Percentiles rank a stretch among this genome's conserved stretches.
Evolutionary conservation across 2,797 vertebrate species (phyloP).

Genomic region (Hyperoplus lanceolatus): DNA sequence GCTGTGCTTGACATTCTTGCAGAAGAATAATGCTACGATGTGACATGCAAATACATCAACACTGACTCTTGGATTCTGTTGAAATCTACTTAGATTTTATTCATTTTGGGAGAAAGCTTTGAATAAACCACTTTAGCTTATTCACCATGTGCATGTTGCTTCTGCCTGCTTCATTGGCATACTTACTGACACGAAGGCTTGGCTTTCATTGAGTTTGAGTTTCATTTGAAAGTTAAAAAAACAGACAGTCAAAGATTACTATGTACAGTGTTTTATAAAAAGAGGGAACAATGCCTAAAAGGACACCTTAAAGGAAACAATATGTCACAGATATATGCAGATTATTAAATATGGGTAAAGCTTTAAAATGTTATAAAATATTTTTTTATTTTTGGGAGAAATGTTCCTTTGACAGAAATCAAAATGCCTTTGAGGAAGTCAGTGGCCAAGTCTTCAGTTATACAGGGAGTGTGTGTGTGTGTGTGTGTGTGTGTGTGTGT

Average conservation of each 20-base stretch:
- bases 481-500: conserved; percentile 18
- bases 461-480: conserved; percentile 35
- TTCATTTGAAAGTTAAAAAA: conserved; percentile 27
- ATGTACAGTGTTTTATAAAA: not conserved
- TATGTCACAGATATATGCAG: not conserved
- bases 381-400: not conserved
- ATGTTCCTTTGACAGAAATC: conserved; percentile 13
- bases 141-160: not conserved
- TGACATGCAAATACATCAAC: conserved; percentile 34
- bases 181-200: conserved; percentile 6
- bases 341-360: not conserved
- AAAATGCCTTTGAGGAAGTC: conserved; percentile 10
- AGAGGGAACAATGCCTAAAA: not conserved
- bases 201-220: conserved; percentile 20
- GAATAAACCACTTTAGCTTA: conserved; percentile 17
- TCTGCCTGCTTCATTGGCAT: conserved; percentile 13
- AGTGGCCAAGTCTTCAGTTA: conserved; percentile 25
- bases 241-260: conserved; percentile 3
- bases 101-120: conserved; percentile 16
- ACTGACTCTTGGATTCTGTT: conserved; percentile 8
- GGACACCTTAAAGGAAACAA: conserved; percentile 11
- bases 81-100: conserved; percentile 32
- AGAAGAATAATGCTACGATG: conserved; percentile 9
- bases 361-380: conserved; percentile 17
- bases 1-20: conserved; percentile 15